phyloP scores from a whole-genome alignment of 2,888 invertebrate species.

The Melanargia galathea region DNA sequence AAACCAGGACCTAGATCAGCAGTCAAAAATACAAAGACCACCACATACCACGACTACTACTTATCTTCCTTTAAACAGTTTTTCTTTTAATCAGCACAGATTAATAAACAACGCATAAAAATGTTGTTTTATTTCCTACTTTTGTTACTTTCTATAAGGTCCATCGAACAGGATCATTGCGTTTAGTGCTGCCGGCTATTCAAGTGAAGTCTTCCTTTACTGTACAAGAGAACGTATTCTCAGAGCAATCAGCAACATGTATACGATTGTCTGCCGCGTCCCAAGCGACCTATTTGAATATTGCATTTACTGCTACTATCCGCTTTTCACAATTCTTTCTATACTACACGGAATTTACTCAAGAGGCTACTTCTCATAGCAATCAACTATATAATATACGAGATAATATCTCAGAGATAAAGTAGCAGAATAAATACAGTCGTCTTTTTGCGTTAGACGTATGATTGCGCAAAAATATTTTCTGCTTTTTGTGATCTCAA shows the following conservation, averaged over 20 bases:
- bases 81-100: too few species aligned
- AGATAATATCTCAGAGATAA: too few species aligned
- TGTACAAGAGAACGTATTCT: slow-evolving; percentile 9
- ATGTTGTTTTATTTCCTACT: too few species aligned
- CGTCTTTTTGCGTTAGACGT: too few species aligned
- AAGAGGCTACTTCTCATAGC: not conserved
- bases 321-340: slow-evolving; percentile 15
- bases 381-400: not conserved
- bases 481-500: too few species aligned
- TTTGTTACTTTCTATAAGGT: not conserved
- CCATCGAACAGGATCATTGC: not conserved
- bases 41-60: too few species aligned
- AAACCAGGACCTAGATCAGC: too few species aligned
- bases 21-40: too few species aligned
- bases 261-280: slow-evolving; percentile 18
- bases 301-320: slow-evolving; percentile 17
- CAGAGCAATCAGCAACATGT: slow-evolving; percentile 20
- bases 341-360: slow-evolving; percentile 6
- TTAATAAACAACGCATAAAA: not conserved
- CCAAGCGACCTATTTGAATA: slow-evolving; percentile 17
- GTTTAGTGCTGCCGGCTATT: slow-evolving; percentile 2
- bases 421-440: too few species aligned
- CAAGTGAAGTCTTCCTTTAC: slow-evolving; percentile 15
- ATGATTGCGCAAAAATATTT: too few species aligned
- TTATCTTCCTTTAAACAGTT: too few species aligned